Conservation (phyloP, 2,888 invertebrate genomes). For the Rhamphomyia laevipes region DNA sequence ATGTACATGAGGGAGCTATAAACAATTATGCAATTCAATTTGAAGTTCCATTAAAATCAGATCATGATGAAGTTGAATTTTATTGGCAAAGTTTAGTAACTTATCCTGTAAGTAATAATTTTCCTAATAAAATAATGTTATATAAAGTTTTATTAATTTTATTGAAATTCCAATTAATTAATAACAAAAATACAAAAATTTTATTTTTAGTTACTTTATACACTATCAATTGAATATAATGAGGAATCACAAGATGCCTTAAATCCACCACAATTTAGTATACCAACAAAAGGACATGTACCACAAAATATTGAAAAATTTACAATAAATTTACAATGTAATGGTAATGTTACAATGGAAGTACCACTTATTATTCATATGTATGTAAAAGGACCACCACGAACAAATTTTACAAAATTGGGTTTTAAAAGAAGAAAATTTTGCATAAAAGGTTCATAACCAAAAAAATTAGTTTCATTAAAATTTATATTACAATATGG, state of each 20-base stretch:
- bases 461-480: no score
- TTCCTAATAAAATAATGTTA: no score
- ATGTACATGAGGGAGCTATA: slow-evolving; percentile 64
- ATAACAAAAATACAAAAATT: no score
- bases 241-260: slow-evolving; percentile 60
- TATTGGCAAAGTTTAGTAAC: slow-evolving; percentile 64
- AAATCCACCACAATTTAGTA: slow-evolving; percentile 69
- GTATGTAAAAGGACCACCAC: slow-evolving; percentile 61
- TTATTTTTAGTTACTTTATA: slow-evolving; percentile 55
- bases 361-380: slow-evolving; percentile 71
- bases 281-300: slow-evolving; percentile 66
- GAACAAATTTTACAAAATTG: slow-evolving; percentile 60
- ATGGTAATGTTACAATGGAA: slow-evolving; percentile 67
- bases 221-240: slow-evolving; percentile 64
- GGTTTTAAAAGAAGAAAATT: slow-evolving; percentile 78
- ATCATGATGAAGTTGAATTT: slow-evolving; percentile 63
- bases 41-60: slow-evolving; percentile 59
- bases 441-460: slow-evolving; percentile 57
- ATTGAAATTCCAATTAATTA: no score
- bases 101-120: slow-evolving; percentile 47
- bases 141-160: no score
- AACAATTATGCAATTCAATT: slow-evolving; percentile 71
- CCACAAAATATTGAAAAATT: slow-evolving; percentile 67
- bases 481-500: not conserved
- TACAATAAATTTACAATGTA: slow-evolving; percentile 70